Conservation (phyloP, 2,113 vertebrate species). For the Tychaedon coryphoeus region DNA sequence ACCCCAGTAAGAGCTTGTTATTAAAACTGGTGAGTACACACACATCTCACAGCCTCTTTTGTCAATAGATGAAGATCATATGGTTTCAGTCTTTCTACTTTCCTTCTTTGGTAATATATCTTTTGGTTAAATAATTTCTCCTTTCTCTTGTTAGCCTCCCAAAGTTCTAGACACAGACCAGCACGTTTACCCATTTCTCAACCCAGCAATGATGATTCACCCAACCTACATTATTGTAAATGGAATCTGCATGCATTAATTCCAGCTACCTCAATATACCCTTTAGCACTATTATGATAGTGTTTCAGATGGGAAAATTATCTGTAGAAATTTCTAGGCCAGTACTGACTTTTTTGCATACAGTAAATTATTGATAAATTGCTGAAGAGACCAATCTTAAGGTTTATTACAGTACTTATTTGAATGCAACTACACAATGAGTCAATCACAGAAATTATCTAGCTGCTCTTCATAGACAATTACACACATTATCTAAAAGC, state of each 20-base stretch:
- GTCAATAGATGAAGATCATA: not conserved
- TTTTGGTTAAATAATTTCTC: not conserved
- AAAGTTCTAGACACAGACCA: not conserved
- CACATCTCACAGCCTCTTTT: not conserved
- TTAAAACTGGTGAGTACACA: not conserved
- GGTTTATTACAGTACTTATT: conserved; percentile 28
- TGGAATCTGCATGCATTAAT: not conserved
- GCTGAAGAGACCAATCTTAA: conserved; percentile 53
- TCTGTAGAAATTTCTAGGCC: conserved; percentile 1
- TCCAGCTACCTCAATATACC: not conserved
- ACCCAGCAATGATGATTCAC: not conserved
- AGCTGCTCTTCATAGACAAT: conserved; percentile 65
- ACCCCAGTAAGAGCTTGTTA: not conserved
- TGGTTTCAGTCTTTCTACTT: not conserved
- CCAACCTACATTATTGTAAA: not conserved
- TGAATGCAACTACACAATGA: conserved; percentile 53
- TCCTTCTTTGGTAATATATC: not conserved
- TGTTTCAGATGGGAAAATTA: not conserved
- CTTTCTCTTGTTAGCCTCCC: not conserved
- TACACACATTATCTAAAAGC: conserved; percentile 65
- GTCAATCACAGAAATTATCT: conserved; percentile 45
- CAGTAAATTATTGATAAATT: conserved; percentile 52
- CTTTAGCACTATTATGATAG: not conserved
- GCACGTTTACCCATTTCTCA: not conserved
- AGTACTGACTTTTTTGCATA: not conserved